These are phyloP conservation scores for Cryptophagus acutangulus DNA, from an alignment of 2,888 invertebrate species.

Conservation along the genomic window DNA sequence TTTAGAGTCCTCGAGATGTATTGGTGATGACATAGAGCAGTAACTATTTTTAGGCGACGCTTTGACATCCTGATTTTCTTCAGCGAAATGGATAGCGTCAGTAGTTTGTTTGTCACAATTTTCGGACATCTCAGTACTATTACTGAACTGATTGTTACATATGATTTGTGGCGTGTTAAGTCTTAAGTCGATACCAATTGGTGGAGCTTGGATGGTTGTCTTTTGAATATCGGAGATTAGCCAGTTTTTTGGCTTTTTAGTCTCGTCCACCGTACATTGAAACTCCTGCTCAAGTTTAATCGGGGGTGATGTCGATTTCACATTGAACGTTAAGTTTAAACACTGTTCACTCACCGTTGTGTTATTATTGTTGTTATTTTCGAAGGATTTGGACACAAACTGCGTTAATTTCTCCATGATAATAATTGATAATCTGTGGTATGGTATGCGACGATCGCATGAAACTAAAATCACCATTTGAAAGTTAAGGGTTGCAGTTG, in stretches of 20 bases:
- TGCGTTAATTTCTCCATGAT: slow-evolving; percentile 84
- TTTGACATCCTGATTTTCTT: slow-evolving; percentile 31
- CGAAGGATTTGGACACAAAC: slow-evolving; percentile 85
- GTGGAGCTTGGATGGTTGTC: slow-evolving; percentile 16
- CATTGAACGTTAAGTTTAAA: slow-evolving; percentile 34
- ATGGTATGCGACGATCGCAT: slow-evolving; percentile 40
- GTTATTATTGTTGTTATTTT: slow-evolving; percentile 52
- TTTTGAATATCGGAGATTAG: slow-evolving; percentile 43
- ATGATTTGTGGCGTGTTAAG: slow-evolving; percentile 23
- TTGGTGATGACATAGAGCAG: slow-evolving; percentile 34
- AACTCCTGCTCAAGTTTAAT: slow-evolving; percentile 41
- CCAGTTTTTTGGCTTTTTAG: slow-evolving; percentile 46
- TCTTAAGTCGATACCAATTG: slow-evolving; percentile 41
- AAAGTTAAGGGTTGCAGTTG: slow-evolving; percentile 41
- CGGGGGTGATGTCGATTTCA: slow-evolving; percentile 24
- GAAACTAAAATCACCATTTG: slow-evolving; percentile 44
- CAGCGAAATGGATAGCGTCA: too few relatives aligned
- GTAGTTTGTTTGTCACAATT: slow-evolving; percentile 20
- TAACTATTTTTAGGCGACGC: slow-evolving; percentile 34
- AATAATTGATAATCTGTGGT: slow-evolving; percentile 39
- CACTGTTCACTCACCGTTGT: slow-evolving; percentile 36
- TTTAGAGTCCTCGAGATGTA: slow-evolving; percentile 43
- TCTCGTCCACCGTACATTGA: slow-evolving; percentile 24
- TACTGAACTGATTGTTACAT: slow-evolving; percentile 13
- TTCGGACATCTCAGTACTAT: slow-evolving; percentile 15